Evolutionary conservation across 1,140 invertebrate species (phyloP).

Genomic region (Tribolium castaneum): DNA sequence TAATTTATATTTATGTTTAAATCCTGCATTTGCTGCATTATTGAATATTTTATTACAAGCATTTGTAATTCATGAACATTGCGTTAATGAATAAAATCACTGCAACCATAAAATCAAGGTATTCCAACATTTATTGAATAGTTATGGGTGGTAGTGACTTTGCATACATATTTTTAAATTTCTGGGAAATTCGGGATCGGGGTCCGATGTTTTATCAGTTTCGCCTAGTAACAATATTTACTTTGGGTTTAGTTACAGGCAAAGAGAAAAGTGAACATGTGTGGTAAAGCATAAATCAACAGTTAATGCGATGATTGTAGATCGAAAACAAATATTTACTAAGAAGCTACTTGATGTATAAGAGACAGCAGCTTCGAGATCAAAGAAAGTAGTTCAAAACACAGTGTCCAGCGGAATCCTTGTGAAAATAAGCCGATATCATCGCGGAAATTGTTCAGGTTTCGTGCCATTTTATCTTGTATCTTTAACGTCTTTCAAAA

Average conservation of each 20-base stretch:
- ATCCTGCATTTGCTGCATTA: background rate
- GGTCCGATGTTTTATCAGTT: constrained; percentile 1
- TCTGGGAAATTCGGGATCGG: background rate
- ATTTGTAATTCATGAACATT: background rate
- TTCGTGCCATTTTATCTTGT: constrained; percentile 23
- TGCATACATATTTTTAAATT: background rate
- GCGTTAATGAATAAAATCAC: background rate
- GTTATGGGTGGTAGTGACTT: background rate
- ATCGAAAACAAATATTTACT: constrained; percentile 33
- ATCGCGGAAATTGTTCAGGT: constrained; percentile 4
- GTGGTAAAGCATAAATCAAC: constrained; percentile 30
- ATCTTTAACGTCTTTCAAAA: constrained; percentile 14
- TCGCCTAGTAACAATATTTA: constrained; percentile 22
- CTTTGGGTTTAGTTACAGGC: constrained; percentile 17
- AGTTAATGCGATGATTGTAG: constrained; percentile 21
- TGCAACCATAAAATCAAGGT: background rate
- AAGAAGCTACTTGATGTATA: constrained; percentile 28
- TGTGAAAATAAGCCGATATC: background rate
- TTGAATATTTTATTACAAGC: background rate
- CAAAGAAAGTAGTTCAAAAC: background rate
- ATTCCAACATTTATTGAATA: background rate
- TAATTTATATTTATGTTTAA: constrained; percentile 11
- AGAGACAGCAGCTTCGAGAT: constrained; percentile 7
- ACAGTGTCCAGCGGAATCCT: background rate
- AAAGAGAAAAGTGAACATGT: constrained; percentile 26